Base-by-base conservation (phyloP, 2,888 invertebrate species). In the Bruchidius siliquastri region DNA sequence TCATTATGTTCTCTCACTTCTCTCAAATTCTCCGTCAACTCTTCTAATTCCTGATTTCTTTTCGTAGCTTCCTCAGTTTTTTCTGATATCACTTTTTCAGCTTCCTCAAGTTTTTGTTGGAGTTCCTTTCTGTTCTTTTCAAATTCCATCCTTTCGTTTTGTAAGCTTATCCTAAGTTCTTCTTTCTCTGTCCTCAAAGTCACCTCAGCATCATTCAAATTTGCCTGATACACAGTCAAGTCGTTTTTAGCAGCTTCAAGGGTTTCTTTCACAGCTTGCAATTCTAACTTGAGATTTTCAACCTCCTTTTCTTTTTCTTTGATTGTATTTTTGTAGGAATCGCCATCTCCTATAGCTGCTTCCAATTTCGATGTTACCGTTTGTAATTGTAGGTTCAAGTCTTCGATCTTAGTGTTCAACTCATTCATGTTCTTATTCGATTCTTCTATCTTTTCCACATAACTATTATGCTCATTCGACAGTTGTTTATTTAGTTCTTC, bases 81-180 rank as follows among this genome's bases (percentile, higher is more conserved):
- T 30, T 73, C 69, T 20, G 49, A 20, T 20, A 72, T 20, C 6
- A 22, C 22, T 69, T 70, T 30, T 3, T 30, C 68, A 68, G 20
- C 20, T 10, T 68, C 85, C 79, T 88, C 86, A 21, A 88, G 86
- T 78, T 91, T 74, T n/a, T 77, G 76, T 18, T 74, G 30, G 26
- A 74, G 83, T 74, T 85, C 83, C 32, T 84, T 83, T 73, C 85
- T 86, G 1, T 76, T 77, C 73, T 85, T 83, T 71, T 87, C 86
- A 21, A 87, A 79, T 70, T 86, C 82, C 0, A 78, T 76, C 8
- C 83, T 83, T 79, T 87, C 87, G 30, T 81, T 22, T 74, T 86
- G 83, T 67, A 87, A 78, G 13, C 79, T 78, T 71, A 84, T 81
- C 72, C 84, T 85, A 18, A 83, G 77, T 73, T 85, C 82, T 70